A percentile compares a stretch with the other conserved stretches of the same genome.
Conservation (phyloP, 2,888 invertebrate genomes). For the Clivina fossor region DNA sequence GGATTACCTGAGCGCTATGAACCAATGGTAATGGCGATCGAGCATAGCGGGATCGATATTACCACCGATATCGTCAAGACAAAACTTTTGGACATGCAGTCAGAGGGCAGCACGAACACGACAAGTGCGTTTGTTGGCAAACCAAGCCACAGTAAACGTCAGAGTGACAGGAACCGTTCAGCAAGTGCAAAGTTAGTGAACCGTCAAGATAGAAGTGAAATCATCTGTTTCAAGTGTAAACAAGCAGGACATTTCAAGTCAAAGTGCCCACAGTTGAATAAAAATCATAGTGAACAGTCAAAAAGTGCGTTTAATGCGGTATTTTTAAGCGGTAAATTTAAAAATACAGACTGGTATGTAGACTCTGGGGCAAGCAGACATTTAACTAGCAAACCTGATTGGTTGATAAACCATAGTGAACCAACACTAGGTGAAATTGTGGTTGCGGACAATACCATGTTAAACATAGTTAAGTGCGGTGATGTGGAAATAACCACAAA, state of each 20-base stretch:
- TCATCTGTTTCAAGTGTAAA: slow-evolving; percentile 8
- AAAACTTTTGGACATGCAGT: slow-evolving; percentile 10
- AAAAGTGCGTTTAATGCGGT: slow-evolving; percentile 8
- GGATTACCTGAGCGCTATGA: slow-evolving; percentile 26
- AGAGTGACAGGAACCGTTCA: background rate
- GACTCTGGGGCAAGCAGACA: slow-evolving; percentile 9
- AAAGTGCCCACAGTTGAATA: slow-evolving; percentile 2
- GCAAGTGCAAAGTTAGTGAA: background rate
- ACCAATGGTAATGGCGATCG: slow-evolving; percentile 22
- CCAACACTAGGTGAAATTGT: background rate
- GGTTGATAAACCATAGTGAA: background rate
- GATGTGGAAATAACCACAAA: background rate
- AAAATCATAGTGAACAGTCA: background rate
- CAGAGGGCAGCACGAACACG: background rate
- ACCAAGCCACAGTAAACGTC: background rate
- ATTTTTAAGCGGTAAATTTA: slow-evolving; percentile 7
- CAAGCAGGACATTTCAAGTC: slow-evolving; percentile 5
- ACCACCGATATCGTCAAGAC: slow-evolving; percentile 1
- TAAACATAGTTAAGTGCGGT: background rate
- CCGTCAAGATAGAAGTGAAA: background rate
- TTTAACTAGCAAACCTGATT: slow-evolving; percentile 4
- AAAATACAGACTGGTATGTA: slow-evolving; percentile 1
- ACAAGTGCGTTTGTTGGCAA: background rate
- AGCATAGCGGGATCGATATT: slow-evolving; percentile 9
- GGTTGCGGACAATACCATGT: background rate